Evolutionary conservation across 2,797 vertebrate species (phyloP).

Genomic region (Serranus cabrilla): DNA sequence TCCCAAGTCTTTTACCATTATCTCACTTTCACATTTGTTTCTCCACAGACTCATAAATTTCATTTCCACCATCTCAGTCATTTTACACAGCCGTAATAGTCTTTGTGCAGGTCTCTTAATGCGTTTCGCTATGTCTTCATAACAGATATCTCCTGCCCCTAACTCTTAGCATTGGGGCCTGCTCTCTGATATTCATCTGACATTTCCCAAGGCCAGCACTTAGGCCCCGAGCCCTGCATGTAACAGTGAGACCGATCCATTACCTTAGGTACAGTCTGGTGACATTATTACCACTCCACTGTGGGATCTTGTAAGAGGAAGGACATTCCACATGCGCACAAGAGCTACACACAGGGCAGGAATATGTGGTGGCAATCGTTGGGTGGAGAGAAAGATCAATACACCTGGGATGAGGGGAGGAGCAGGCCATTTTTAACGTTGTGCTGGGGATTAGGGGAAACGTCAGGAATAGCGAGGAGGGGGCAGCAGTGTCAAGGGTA

Average conservation of each 20-base stretch:
- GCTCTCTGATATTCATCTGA: slow-evolving; percentile 71
- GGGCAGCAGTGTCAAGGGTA: slow-evolving; percentile 72
- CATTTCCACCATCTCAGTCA: slow-evolving; percentile 18
- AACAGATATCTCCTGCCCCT: slow-evolving; percentile 42
- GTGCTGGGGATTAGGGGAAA: slow-evolving; percentile 52
- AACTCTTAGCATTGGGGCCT: slow-evolving; percentile 34
- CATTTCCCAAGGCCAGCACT: slow-evolving; percentile 72
- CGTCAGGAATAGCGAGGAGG: slow-evolving; percentile 42
- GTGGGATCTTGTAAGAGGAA: slow-evolving; percentile 67
- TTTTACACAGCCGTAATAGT: slow-evolving; percentile 31
- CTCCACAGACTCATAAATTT: slow-evolving; percentile 45
- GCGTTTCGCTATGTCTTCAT: slow-evolving; percentile 54
- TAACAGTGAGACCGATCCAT: slow-evolving; percentile 65
- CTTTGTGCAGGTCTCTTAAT: slow-evolving; percentile 42
- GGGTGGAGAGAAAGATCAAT: slow-evolving; percentile 71
- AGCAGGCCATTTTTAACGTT: slow-evolving; percentile 73
- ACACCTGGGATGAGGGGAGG: slow-evolving; percentile 70
- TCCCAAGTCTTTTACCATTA: slow-evolving; percentile 35
- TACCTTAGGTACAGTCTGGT: slow-evolving; percentile 68
- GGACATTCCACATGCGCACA: slow-evolving; percentile 45
- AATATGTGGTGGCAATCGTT: slow-evolving; percentile 49
- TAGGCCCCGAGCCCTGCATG: slow-evolving; percentile 41
- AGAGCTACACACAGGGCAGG: slow-evolving; percentile 33
- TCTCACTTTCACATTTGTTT: slow-evolving; percentile 33
- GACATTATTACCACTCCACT: slow-evolving; percentile 75